These are phyloP conservation scores for Microhierax caerulescens DNA, from an alignment of 2,797 vertebrate species.

Conservation along the genomic window DNA sequence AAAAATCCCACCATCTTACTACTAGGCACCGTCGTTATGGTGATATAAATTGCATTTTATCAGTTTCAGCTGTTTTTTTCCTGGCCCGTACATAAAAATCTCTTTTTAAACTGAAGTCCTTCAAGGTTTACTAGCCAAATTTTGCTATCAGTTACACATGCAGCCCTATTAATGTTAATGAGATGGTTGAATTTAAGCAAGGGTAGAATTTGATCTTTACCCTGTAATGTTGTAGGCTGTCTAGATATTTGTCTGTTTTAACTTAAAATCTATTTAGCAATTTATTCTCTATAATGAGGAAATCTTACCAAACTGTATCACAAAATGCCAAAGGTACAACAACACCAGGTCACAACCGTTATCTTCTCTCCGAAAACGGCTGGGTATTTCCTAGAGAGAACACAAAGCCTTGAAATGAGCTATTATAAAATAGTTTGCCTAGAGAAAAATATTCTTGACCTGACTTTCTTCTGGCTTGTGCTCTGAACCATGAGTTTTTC, in stretches of 20 bases:
- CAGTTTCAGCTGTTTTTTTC: constrained; percentile 49
- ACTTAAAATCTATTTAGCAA: constrained; percentile 17
- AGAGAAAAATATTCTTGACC: not conserved
- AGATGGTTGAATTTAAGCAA: constrained; percentile 12
- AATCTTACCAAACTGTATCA: not conserved
- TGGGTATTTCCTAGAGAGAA: not conserved
- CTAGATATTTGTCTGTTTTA: constrained; percentile 34
- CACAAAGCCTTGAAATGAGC: not conserved
- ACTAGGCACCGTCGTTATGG: constrained; percentile 3
- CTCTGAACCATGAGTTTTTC: not conserved
- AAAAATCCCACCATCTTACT: constrained; percentile 10
- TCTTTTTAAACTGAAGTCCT: constrained; percentile 8
- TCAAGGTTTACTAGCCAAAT: constrained; percentile 40
- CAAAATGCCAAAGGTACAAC: not conserved
- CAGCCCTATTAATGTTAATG: constrained; percentile 47
- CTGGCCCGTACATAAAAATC: constrained; percentile 2
- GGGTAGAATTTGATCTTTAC: constrained; percentile 37
- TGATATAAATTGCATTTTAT: constrained; percentile 60
- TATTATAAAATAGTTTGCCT: not conserved
- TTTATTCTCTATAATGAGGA: not conserved
- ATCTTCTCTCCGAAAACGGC: not conserved
- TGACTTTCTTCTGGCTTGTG: not conserved
- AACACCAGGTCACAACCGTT: not conserved
- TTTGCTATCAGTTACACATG: constrained; percentile 45
- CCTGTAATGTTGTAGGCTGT: not conserved